phyloP scores from a whole-genome alignment of 2,113 vertebrate species.

The Centrocercus urophasianus region DNA sequence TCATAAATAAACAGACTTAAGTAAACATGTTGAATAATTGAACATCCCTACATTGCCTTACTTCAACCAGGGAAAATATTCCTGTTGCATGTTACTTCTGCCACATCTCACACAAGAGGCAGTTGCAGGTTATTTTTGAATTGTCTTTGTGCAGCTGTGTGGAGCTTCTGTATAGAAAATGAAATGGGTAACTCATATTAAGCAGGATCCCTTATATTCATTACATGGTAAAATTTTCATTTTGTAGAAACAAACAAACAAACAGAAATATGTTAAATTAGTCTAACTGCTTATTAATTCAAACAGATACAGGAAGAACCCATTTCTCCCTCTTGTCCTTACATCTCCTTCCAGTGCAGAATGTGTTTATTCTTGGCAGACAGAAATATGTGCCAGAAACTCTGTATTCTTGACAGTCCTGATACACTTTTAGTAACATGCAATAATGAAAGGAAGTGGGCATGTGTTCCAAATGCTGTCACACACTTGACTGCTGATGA shows the following conservation, averaged over 20 bases:
- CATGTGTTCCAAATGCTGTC: neutral
- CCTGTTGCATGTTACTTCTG: neutral
- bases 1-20: neutral
- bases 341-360: neutral
- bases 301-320: neutral
- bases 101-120: neutral
- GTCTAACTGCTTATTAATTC: neutral
- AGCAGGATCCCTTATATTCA: neutral
- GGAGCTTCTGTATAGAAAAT: neutral
- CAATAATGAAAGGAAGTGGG: neutral
- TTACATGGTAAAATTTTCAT: neutral
- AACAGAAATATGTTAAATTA: neutral
- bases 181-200: neutral
- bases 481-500: neutral
- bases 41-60: neutral
- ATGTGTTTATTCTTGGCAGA: neutral
- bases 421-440: neutral
- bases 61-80: neutral
- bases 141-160: neutral
- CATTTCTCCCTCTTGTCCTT: neutral
- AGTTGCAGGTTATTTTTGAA: neutral
- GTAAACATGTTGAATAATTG: neutral
- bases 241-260: neutral
- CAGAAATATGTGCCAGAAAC: neutral
- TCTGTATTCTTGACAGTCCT: neutral